Base-by-base conservation (phyloP, 2,888 invertebrate genomes). In the Autographa gamma region DNA sequence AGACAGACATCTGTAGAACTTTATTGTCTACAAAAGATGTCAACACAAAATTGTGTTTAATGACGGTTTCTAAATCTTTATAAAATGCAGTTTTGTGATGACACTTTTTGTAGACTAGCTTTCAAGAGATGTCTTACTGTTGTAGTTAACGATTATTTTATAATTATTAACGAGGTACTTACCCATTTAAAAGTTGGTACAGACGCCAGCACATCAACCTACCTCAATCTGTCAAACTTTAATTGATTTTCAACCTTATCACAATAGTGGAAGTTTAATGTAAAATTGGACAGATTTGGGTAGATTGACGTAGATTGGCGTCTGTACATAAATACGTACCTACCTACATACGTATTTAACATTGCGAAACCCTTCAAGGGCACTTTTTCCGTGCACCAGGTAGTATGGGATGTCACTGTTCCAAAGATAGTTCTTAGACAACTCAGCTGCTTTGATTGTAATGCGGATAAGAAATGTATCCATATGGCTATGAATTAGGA, bases 21-120 rank as follows among this genome's bases (percentile, higher is more conserved):
- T 60, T 60, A 60, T 38, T 60, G 60, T 60, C 60, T 60, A 60
- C 60, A 60, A 16, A 60, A 60, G 38, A 60, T 60, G 60, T 60
- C 60, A 60, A 60, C 8, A 32, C 60, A 60, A 60, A 60, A 11
- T 60, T 60, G 60, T n/a, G 60, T 60, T 60, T 60, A n/a, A 60
- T 60, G 60, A 60, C 60, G 34, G 60, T 60, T 60, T 60, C 60
- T 60, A n/a, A 60, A 60, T 60, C 60, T 31, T 60, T 60, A 60
- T 60, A 11, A 60, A 32, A 60, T 32, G 32, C 32, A 32, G n/a
- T 32, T 32, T 32, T 32, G 32, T 32, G 32, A 32, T 32, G 32
- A 32, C 32, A 32, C 32, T 32, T 32, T 32, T 32, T 32, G 32
- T 32, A 32, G 32, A 32, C 32, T 32, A 32, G 32, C 32, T 32